These are phyloP conservation scores for Spialia ferax DNA, from an alignment of 2,888 invertebrate species.

Conservation along the genomic window DNA sequence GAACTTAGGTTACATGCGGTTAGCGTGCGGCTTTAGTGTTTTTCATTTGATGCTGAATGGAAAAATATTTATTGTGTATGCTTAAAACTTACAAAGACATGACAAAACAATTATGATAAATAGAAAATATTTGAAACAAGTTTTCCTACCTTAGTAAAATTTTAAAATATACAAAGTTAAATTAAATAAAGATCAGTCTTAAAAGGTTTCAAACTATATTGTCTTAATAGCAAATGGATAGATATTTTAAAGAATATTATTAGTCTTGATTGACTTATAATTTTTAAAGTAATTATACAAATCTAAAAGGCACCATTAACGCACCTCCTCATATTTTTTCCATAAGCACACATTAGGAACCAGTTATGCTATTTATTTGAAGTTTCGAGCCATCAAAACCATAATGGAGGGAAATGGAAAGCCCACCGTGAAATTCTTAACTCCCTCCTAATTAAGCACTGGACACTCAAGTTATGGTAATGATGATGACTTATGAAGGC, in stretches of 20 bases:
- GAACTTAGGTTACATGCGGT: slow-evolving; percentile 7
- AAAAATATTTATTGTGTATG: too few species aligned
- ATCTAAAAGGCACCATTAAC: background rate
- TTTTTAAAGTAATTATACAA: background rate
- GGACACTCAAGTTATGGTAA: slow-evolving; percentile 49
- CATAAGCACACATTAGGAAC: slow-evolving; percentile 41
- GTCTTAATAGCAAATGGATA: too few species aligned
- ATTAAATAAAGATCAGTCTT: too few species aligned
- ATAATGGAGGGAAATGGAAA: slow-evolving; percentile 46
- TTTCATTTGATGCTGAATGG: too few species aligned
- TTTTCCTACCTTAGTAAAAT: too few species aligned
- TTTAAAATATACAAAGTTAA: too few species aligned
- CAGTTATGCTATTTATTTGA: slow-evolving; percentile 37
- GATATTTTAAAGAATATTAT: background rate
- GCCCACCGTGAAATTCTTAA: slow-evolving; percentile 46
- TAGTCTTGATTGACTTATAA: background rate
- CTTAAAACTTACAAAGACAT: too few species aligned
- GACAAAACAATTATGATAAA: too few species aligned
- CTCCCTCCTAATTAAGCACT: slow-evolving; percentile 46
- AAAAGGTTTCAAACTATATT: too few species aligned
- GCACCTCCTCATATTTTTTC: slow-evolving; percentile 17
- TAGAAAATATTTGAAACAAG: too few species aligned
- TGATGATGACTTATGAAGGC: slow-evolving; percentile 48
- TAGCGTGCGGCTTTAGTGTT: background rate
- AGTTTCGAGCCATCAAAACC: slow-evolving; percentile 36